A percentile compares a stretch with the other conserved stretches of the same genome.
Conservation (phyloP, 2,888 invertebrate species). For the Amaurobius ferox region DNA sequence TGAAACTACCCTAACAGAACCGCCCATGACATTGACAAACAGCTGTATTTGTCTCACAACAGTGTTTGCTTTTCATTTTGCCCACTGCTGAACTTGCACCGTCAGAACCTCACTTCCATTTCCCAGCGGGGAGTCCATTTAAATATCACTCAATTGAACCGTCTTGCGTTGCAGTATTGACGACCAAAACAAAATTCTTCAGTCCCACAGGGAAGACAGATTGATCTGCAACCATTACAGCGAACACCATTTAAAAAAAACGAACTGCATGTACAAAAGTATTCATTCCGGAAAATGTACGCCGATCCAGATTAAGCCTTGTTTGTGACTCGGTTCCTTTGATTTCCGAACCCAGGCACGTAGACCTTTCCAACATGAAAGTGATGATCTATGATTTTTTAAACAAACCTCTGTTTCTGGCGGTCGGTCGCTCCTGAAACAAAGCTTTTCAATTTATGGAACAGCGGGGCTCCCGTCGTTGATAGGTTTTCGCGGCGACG, state of each 20-base stretch:
- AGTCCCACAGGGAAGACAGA: background rate
- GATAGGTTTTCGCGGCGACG: conserved; percentile 37
- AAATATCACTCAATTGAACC: background rate
- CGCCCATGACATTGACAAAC: too few species aligned
- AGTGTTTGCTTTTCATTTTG: too few species aligned
- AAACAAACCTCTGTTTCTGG: conserved; percentile 61
- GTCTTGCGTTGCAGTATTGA: background rate
- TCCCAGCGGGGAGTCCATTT: background rate
- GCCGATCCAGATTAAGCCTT: background rate
- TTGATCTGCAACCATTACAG: background rate
- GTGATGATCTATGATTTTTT: conserved; percentile 64
- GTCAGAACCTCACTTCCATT: too few species aligned
- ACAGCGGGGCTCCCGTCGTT: conserved; percentile 40
- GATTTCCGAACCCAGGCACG: background rate
- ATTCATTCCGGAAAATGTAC: background rate
- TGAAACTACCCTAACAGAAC: too few species aligned
- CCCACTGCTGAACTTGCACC: too few species aligned
- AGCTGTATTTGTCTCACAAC: too few species aligned
- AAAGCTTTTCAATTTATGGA: conserved; percentile 66
- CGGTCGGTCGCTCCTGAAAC: conserved; percentile 19
- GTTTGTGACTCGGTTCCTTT: conserved; percentile 6
- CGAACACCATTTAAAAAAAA: too few species aligned
- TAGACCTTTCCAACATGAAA: background rate
- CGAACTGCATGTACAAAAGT: background rate
- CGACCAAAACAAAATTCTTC: background rate